Percentiles rank a stretch among this genome's conserved stretches.
These are phyloP conservation scores for Pongo pygmaeus DNA, from an alignment of 2,113 vertebrate species.

Conservation along the genomic window DNA sequence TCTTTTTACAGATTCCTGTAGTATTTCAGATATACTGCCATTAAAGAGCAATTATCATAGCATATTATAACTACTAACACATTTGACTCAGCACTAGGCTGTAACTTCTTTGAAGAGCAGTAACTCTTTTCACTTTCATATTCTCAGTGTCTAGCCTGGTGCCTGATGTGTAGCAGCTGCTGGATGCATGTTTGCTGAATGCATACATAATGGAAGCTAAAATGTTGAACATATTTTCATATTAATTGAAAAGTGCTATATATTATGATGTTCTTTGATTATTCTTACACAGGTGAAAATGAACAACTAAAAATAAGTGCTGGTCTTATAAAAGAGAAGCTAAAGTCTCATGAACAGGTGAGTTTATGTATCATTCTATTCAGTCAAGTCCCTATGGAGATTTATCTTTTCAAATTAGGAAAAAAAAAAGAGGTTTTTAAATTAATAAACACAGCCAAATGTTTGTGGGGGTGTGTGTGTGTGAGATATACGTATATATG, in stretches of 20 bases:
- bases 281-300: constrained; percentile 85
- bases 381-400: background rate
- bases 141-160: background rate
- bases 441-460: constrained; percentile 21
- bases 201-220: background rate
- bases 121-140: background rate
- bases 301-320: constrained; percentile 80
- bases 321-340: constrained; percentile 80
- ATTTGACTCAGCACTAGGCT: background rate
- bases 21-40: background rate
- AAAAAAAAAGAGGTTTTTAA: background rate
- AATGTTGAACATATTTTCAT: background rate
- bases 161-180: background rate
- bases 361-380: background rate
- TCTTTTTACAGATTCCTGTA: background rate
- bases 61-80: background rate
- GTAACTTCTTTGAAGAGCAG: background rate
- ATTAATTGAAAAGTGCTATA: background rate
- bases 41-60: background rate
- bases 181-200: background rate
- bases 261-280: background rate
- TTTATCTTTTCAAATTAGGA: constrained; percentile 33
- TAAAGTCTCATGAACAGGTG: constrained; percentile 83
- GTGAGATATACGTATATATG: background rate
- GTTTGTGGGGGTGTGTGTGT: background rate